phyloP scores from a whole-genome alignment of 2,797 vertebrate genomes.

The Triplophysa yarkandensis region DNA sequence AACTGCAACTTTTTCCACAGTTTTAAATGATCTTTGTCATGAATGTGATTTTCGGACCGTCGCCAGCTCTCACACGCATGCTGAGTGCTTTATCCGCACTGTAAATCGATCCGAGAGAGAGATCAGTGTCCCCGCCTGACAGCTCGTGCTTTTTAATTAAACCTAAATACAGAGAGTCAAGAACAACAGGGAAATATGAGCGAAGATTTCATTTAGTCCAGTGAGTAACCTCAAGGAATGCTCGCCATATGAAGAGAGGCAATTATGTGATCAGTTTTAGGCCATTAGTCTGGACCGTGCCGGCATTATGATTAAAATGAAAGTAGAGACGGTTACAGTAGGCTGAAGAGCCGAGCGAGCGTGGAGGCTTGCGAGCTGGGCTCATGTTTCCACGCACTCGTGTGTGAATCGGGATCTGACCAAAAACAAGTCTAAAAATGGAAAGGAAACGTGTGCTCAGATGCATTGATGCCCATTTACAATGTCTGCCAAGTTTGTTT shows the following conservation, averaged over 20 bases:
- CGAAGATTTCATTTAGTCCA: constrained; percentile 64
- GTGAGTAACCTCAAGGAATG: constrained; percentile 68
- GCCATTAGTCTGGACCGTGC: constrained; percentile 67
- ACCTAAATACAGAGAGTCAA: constrained; percentile 67
- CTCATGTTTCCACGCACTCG: constrained; percentile 11
- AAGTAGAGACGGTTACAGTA: constrained; percentile 62
- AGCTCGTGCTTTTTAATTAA: constrained; percentile 79
- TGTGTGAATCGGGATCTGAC: constrained; percentile 29
- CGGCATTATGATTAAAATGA: constrained; percentile 63
- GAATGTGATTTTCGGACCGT: constrained; percentile 69
- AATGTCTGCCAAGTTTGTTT: background rate
- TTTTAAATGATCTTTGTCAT: constrained; percentile 62
- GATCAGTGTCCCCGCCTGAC: constrained; percentile 72
- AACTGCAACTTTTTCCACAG: background rate
- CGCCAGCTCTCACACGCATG: constrained; percentile 67
- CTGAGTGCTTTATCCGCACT: constrained; percentile 70
- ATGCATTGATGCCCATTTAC: no score
- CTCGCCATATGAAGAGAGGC: constrained; percentile 55
- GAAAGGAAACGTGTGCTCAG: constrained; percentile 16
- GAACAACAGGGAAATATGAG: constrained; percentile 53
- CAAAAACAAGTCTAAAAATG: constrained; percentile 3
- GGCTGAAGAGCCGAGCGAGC: constrained; percentile 56
- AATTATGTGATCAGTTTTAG: constrained; percentile 73
- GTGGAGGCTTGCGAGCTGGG: constrained; percentile 37
- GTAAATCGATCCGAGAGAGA: constrained; percentile 75